phyloP scores from a whole-genome alignment of 1,140 invertebrate genomes.

The Ephestia elutella region DNA sequence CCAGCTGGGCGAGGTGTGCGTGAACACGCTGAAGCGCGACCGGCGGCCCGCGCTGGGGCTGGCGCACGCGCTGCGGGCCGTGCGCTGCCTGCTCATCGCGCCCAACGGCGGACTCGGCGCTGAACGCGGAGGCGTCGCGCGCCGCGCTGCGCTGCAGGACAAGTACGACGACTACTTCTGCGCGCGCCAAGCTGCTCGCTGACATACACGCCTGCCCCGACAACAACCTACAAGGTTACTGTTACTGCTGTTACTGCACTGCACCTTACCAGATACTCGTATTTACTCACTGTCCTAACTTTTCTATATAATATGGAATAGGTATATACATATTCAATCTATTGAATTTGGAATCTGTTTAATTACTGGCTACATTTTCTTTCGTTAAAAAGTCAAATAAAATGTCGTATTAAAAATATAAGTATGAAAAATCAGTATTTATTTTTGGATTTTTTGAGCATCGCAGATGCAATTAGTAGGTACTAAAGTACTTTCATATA shows the following conservation, averaged over 20 bases:
- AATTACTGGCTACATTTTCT: no score
- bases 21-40: slow-evolving; percentile 97
- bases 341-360: no score
- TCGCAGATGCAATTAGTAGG: no score
- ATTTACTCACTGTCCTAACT: no score
- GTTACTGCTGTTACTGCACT: not conserved
- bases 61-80: slow-evolving; percentile 94
- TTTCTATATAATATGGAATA: no score
- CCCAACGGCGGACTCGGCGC: slow-evolving; percentile 63
- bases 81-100: slow-evolving; percentile 56
- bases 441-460: no score
- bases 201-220: slow-evolving; percentile 52
- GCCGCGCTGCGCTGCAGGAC: slow-evolving; percentile 55
- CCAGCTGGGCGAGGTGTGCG: slow-evolving; percentile 98
- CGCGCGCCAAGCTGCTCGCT: slow-evolving; percentile 59
- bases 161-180: slow-evolving; percentile 60
- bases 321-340: no score
- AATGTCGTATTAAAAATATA: no score
- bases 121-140: slow-evolving; percentile 62
- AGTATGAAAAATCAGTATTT: no score
- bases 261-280: no score
- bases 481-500: no score
- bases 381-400: no score
- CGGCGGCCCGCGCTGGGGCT: slow-evolving; percentile 97
- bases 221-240: slow-evolving; percentile 11